A percentile compares a stretch with the other conserved stretches of the same genome.
Conservation (phyloP, 2,888 invertebrate genomes). For the Chymomyza caudatula region DNA sequence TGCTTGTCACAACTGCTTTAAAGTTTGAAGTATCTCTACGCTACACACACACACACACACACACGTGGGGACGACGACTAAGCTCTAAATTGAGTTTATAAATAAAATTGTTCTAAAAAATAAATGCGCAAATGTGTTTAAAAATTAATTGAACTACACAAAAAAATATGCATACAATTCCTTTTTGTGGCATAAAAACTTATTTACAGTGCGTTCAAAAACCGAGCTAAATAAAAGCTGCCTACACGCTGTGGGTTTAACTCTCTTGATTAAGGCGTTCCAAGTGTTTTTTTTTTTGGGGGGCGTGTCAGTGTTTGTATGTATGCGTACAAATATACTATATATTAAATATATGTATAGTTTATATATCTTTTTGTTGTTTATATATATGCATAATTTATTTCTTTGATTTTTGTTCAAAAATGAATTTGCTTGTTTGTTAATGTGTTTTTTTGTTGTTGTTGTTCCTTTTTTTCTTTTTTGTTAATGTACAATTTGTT, state of each 20-base stretch:
- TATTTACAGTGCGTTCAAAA: constrained; percentile 36
- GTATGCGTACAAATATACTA: constrained; percentile 17
- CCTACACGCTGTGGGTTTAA: constrained; percentile 35
- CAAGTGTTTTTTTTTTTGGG: constrained; percentile 1
- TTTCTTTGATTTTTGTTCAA: background rate
- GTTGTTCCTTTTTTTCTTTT: constrained; percentile 13
- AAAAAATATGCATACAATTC: constrained; percentile 27
- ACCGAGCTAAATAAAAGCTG: constrained; percentile 64
- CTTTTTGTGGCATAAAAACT: constrained; percentile 9
- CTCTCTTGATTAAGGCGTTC: background rate
- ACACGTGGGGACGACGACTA: no score
- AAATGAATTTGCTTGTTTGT: constrained; percentile 9
- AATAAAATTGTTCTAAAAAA: constrained; percentile 54
- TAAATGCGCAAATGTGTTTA: constrained; percentile 55
- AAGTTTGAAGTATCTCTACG: background rate
- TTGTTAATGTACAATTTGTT: constrained; percentile 65
- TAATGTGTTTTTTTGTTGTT: constrained; percentile 32
- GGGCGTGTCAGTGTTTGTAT: background rate
- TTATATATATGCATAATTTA: background rate
- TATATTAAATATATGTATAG: background rate
- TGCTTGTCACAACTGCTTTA: background rate
- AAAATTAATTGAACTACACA: constrained; percentile 45
- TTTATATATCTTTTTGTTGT: background rate
- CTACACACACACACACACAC: no score
- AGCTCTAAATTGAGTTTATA: constrained; percentile 22